These are phyloP conservation scores for Zingel zingel DNA, from an alignment of 2,113 vertebrate species.

Conservation along the genomic window DNA sequence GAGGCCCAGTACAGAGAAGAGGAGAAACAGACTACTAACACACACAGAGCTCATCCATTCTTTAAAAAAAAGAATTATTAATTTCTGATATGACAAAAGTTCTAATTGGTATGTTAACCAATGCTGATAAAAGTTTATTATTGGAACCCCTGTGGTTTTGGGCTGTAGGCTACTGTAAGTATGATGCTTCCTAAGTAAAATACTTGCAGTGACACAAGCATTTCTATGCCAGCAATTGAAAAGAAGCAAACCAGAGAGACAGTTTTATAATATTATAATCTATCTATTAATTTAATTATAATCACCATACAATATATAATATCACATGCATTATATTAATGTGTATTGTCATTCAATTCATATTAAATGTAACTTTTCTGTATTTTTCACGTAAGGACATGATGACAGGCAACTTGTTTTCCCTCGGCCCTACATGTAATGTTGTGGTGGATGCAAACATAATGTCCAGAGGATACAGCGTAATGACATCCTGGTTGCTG, in stretches of 20 bases:
- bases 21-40: not conserved
- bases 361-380: not conserved
- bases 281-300: not conserved
- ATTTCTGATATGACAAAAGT: not conserved
- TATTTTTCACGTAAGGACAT: slow-evolving; percentile 1
- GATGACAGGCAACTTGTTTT: not conserved
- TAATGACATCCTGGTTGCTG: slow-evolving; percentile 43
- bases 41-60: not conserved
- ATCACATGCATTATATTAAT: not conserved
- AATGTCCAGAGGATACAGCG: slow-evolving; percentile 49
- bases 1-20: not conserved
- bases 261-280: not conserved
- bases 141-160: not conserved
- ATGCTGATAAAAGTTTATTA: not conserved
- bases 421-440: slow-evolving; percentile 11
- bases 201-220: not conserved
- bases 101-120: not conserved
- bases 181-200: not conserved
- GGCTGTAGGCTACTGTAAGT: not conserved
- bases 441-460: slow-evolving; percentile 26
- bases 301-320: not conserved
- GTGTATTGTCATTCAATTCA: not conserved
- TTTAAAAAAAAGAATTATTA: not conserved
- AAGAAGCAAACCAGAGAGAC: not conserved
- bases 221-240: not conserved